Evolutionary conservation across 2,888 invertebrate species (phyloP).

Genomic region (Phymatocera aterrima): DNA sequence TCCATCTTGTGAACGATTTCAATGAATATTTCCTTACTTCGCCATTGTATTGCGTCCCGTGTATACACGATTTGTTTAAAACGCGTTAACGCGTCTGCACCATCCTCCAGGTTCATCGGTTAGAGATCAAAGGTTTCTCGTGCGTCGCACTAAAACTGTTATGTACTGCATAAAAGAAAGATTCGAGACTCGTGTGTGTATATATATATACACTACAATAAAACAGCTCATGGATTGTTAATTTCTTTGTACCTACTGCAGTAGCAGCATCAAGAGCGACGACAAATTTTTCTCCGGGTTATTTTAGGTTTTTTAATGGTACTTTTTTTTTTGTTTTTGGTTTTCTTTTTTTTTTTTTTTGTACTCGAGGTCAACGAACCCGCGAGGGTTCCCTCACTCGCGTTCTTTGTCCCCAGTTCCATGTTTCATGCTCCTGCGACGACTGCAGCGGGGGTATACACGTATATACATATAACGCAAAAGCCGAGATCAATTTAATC

Average conservation of each 20-base stretch:
- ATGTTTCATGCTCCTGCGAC: constrained; percentile 1
- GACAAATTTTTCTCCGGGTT: constrained; percentile 7
- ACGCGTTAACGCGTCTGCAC: not conserved
- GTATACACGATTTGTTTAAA: too few relatives aligned
- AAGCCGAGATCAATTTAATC: constrained; percentile 5
- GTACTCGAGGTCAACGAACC: constrained; percentile 6
- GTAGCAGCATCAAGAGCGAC: too few relatives aligned
- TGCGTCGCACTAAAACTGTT: not conserved
- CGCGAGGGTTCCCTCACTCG: constrained; percentile 18
- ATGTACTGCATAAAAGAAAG: too few relatives aligned
- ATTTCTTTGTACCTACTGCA: constrained; percentile 6
- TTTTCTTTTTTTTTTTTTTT: not conserved
- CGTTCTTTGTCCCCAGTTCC: not conserved
- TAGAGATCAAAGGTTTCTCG: constrained; percentile 4
- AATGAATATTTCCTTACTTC: not conserved
- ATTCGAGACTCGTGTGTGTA: not conserved
- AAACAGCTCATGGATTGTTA: not conserved
- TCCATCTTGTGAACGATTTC: too few relatives aligned
- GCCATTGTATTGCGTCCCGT: too few relatives aligned
- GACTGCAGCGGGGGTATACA: not conserved
- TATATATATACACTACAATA: not conserved
- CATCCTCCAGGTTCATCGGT: constrained; percentile 3
- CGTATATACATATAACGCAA: not conserved
- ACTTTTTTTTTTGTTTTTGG: not conserved
- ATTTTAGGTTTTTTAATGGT: not conserved